Percentiles rank a stretch among this genome's conserved stretches.
phyloP scores from a whole-genome alignment of 2,888 invertebrate species.

The Lordiphosa andalusiaca region DNA sequence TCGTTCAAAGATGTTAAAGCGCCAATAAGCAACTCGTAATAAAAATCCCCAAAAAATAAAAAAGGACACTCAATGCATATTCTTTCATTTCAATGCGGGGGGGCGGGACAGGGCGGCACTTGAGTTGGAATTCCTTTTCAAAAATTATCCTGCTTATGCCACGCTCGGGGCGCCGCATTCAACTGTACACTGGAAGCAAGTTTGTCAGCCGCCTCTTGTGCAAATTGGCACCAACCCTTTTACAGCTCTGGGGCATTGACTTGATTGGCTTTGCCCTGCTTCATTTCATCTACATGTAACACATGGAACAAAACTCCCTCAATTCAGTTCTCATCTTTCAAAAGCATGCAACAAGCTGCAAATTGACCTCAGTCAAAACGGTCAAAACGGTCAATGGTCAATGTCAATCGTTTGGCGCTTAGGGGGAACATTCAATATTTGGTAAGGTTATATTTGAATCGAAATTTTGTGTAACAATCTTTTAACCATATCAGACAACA shows the following conservation, averaged over 20 bases:
- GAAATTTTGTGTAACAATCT: no score
- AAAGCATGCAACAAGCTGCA: conserved; percentile 62
- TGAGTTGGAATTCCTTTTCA: not conserved
- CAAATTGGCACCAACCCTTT: no score
- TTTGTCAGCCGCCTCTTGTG: no score
- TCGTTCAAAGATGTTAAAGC: not conserved
- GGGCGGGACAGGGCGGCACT: not conserved
- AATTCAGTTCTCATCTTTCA: conserved; percentile 4
- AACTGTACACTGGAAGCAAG: no score
- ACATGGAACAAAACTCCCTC: not conserved
- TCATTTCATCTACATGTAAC: conserved; percentile 6
- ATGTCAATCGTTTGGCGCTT: conserved; percentile 36
- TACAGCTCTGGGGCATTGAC: conserved; percentile 7
- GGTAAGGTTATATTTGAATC: no score
- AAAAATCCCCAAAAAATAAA: no score
- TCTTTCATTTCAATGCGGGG: no score
- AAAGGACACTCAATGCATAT: no score
- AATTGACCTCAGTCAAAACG: conserved; percentile 49
- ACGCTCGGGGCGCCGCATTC: no score
- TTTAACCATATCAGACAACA: no score
- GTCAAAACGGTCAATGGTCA: conserved; percentile 46
- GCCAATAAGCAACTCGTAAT: not conserved
- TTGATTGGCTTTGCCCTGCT: conserved; percentile 18
- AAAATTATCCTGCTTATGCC: no score
- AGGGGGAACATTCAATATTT: no score